Conservation (phyloP, 2,113 vertebrate genomes). For the Chaetops frenatus region DNA sequence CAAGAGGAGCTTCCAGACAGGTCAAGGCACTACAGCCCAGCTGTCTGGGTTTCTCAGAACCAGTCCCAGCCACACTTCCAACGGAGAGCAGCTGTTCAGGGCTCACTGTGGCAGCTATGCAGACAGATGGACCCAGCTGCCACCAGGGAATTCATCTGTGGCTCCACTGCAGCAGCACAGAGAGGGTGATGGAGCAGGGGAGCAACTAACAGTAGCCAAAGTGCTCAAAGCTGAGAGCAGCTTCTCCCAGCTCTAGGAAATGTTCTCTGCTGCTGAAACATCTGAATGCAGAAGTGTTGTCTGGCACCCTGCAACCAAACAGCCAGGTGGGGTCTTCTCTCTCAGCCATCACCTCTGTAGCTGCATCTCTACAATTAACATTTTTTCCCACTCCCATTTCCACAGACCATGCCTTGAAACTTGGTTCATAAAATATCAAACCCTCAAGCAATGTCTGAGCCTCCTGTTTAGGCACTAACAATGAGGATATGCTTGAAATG, state of each 20-base stretch:
- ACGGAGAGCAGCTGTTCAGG: not conserved
- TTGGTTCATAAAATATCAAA: not conserved
- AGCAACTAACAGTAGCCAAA: not conserved
- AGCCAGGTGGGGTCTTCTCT: not conserved
- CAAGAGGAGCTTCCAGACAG: not conserved
- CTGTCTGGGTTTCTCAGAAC: not conserved
- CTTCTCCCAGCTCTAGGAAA: not conserved
- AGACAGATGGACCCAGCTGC: conserved; percentile 11
- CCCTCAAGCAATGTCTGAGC: not conserved
- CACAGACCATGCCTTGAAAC: not conserved
- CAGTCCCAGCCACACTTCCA: not conserved
- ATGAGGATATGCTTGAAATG: not conserved
- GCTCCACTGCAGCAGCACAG: not conserved
- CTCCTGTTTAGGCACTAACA: not conserved
- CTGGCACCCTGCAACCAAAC: not conserved
- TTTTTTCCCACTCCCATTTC: not conserved
- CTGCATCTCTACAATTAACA: not conserved
- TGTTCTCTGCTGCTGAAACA: not conserved
- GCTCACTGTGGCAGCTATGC: not conserved
- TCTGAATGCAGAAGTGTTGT: not conserved
- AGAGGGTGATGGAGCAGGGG: not conserved
- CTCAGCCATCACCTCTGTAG: not conserved
- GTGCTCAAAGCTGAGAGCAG: not conserved
- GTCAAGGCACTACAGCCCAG: not conserved
- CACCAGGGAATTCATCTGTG: not conserved